phyloP scores from a whole-genome alignment of 2,113 vertebrate species.

The Oenanthe melanoleuca region DNA sequence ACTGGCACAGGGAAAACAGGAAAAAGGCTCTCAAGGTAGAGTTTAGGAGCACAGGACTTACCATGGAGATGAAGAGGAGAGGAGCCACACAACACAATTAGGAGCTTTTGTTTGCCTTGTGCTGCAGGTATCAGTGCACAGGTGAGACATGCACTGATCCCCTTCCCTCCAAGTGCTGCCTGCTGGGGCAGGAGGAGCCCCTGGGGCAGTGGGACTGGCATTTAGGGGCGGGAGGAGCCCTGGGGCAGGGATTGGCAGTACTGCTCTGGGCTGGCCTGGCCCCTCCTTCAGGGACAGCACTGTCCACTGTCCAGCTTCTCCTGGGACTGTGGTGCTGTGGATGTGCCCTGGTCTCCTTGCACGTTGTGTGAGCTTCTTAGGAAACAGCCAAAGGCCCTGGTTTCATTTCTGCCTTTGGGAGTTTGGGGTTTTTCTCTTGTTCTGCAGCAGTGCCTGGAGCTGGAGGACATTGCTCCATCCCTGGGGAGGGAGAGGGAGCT shows the following conservation, averaged over 20 bases:
- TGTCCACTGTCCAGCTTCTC: background rate
- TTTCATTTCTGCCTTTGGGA: background rate
- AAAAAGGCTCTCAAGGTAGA: background rate
- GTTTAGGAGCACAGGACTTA: background rate
- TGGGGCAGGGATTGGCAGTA: background rate
- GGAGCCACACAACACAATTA: background rate
- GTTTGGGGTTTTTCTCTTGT: rapidly evolving
- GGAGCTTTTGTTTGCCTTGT: no score
- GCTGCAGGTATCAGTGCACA: rapidly evolving
- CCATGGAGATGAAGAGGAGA: background rate
- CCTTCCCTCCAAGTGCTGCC: background rate
- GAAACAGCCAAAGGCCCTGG: background rate
- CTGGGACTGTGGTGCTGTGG: background rate
- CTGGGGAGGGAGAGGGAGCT: background rate
- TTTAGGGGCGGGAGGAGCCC: background rate
- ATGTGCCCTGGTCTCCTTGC: background rate
- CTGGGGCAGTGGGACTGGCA: no score
- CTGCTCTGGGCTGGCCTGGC: background rate
- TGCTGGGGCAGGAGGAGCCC: background rate
- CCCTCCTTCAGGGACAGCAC: rapidly evolving
- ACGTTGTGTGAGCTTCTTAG: background rate
- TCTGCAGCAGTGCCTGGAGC: rapidly evolving
- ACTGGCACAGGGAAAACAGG: background rate
- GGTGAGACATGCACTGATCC: background rate
- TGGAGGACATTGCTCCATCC: rapidly evolving